phyloP scores from a whole-genome alignment of 2,888 invertebrate genomes.

The Synanthedon tipuliformis region DNA sequence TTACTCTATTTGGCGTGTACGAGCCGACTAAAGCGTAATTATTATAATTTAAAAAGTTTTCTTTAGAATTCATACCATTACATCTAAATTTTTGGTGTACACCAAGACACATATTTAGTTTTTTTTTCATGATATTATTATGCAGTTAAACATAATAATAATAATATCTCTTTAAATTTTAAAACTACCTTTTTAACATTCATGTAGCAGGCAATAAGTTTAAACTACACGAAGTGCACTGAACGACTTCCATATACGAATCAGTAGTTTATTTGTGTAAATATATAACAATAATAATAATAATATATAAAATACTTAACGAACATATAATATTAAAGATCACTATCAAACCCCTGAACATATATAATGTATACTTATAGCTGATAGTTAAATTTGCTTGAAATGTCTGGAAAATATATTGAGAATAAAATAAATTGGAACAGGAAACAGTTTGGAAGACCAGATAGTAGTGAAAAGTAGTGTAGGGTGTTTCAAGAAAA shows the following conservation, averaged over 20 bases:
- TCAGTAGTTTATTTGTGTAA: constrained; percentile 21
- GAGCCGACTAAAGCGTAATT: constrained; percentile 50
- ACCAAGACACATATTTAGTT: constrained; percentile 44
- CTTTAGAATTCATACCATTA: constrained; percentile 17
- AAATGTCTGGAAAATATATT: constrained; percentile 13
- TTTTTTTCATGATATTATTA: constrained; percentile 10
- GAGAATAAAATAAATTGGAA: constrained; percentile 10
- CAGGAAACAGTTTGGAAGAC: constrained; percentile 26
- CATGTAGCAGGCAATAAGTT: constrained; percentile 51
- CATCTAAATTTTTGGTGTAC: constrained; percentile 42
- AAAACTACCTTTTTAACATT: constrained; percentile 38
- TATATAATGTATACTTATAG: constrained; percentile 14
- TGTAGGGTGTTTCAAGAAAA: constrained; percentile 5
- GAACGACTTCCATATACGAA: constrained; percentile 30
- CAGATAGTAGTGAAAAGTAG: constrained; percentile 19
- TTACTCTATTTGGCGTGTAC: constrained; percentile 41
- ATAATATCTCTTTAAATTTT: constrained; percentile 21
- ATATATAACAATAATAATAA: constrained; percentile 14
- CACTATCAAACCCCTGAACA: constrained; percentile 34
- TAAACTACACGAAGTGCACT: constrained; percentile 59
- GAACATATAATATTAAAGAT: constrained; percentile 26
- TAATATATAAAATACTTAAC: constrained; percentile 25
- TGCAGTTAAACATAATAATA: constrained; percentile 8
- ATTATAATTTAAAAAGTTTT: constrained; percentile 27
- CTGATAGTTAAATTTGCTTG: constrained; percentile 68